Conservation (phyloP, 2,888 invertebrate species). For the Lysandra coridon region DNA sequence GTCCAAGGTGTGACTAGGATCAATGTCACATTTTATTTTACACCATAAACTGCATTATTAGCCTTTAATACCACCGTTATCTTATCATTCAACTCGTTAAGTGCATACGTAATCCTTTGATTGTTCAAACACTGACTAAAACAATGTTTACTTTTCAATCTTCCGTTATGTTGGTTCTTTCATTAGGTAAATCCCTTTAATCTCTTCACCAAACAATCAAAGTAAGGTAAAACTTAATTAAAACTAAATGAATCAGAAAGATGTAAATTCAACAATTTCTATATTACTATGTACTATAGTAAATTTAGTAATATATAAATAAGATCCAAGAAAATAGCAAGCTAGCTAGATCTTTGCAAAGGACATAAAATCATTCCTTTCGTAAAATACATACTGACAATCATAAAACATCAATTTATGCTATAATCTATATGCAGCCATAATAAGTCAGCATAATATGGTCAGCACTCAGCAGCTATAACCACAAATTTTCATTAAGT, state of each 20-base stretch:
- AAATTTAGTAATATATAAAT: too few relatives aligned
- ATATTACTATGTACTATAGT: too few relatives aligned
- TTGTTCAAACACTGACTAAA: constrained; percentile 18
- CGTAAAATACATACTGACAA: background rate
- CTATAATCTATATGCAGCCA: too few relatives aligned
- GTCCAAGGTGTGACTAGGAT: background rate
- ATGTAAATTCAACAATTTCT: too few relatives aligned
- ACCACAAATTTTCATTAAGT: background rate
- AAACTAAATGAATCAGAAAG: too few relatives aligned
- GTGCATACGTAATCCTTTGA: constrained; percentile 10
- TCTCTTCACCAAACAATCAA: constrained; percentile 6
- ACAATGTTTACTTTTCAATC: constrained; percentile 4
- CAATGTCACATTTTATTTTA: background rate
- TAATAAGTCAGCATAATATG: too few relatives aligned
- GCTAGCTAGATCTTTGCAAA: too few relatives aligned
- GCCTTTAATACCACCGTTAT: background rate
- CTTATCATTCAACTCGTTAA: background rate
- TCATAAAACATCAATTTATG: background rate
- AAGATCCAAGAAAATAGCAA: too few relatives aligned
- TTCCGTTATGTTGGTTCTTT: constrained; percentile 8
- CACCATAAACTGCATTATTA: constrained; percentile 1
- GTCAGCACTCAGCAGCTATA: background rate
- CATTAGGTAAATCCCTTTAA: background rate
- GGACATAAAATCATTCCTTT: too few relatives aligned
- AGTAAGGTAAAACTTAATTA: background rate